phyloP scores from a whole-genome alignment of 2,797 vertebrate genomes.

The Crax fasciolata region DNA sequence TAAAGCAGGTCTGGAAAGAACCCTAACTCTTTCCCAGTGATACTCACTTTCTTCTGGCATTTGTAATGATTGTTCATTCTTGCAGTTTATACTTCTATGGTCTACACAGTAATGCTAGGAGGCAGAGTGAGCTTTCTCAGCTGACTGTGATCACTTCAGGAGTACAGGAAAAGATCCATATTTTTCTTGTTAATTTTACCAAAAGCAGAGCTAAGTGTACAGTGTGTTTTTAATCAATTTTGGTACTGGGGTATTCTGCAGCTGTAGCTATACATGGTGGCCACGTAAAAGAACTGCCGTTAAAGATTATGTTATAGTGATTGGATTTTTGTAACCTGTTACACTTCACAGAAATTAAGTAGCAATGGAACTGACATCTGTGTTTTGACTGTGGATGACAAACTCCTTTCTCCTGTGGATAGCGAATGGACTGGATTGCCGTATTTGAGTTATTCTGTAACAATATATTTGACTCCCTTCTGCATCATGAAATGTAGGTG shows the following conservation, averaged over 20 bases:
- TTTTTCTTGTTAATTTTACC: not conserved
- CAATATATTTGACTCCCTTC: not conserved
- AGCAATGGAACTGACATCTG: not conserved
- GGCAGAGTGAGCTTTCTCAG: not conserved
- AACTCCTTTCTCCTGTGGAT: not conserved
- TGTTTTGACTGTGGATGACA: not conserved
- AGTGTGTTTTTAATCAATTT: not conserved
- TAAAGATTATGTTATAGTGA: not conserved
- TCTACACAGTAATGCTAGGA: not conserved
- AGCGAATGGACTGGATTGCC: not conserved
- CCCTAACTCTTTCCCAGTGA: not conserved
- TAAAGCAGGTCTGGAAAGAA: not conserved
- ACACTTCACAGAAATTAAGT: not conserved
- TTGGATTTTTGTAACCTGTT: not conserved
- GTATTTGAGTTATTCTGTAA: not conserved
- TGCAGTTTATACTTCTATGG: not conserved
- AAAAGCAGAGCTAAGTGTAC: not conserved
- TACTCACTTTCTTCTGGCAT: not conserved
- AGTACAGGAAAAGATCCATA: not conserved
- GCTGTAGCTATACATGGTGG: rapidly evolving
- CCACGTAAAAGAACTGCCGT: not conserved
- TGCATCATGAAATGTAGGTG: not conserved
- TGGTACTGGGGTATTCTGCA: not conserved
- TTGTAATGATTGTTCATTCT: not conserved
- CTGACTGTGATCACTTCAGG: not conserved